Evolutionary conservation across 2,888 invertebrate genomes (phyloP).

Genomic region (Gisinianus flammeolus): DNA sequence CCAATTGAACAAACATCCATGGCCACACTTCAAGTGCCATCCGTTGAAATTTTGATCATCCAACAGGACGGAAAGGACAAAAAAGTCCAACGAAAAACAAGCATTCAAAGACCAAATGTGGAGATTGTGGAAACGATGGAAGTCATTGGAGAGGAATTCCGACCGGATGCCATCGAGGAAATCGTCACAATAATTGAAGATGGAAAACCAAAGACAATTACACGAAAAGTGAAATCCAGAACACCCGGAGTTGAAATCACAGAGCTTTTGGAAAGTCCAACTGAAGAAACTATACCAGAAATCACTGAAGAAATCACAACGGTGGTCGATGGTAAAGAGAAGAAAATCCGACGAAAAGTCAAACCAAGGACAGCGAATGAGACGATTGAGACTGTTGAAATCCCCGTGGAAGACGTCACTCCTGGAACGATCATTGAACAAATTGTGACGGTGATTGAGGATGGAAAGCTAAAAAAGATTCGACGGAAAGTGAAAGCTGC

Average conservation of each 20-base stretch:
- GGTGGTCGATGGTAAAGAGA: neutral
- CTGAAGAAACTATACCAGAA: neutral
- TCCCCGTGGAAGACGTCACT: too few relatives aligned
- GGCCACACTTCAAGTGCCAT: too few relatives aligned
- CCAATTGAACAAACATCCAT: too few relatives aligned
- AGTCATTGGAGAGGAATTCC: neutral
- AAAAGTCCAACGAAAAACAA: too few relatives aligned
- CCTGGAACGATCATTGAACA: too few relatives aligned
- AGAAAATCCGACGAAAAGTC: neutral
- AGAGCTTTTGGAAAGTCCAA: neutral
- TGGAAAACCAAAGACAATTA: too few relatives aligned
- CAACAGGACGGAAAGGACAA: too few relatives aligned
- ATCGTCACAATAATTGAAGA: neutral
- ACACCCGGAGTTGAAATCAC: neutral
- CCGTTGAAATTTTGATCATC: too few relatives aligned
- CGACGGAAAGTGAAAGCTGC: neutral
- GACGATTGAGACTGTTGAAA: too few relatives aligned
- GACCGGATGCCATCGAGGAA: neutral
- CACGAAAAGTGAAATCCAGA: neutral
- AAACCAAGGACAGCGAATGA: neutral
- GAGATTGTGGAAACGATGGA: too few relatives aligned
- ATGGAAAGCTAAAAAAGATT: neutral
- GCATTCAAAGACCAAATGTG: too few relatives aligned
- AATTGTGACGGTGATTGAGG: too few relatives aligned
- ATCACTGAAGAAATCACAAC: constrained; percentile 8